Conservation (phyloP, 2,888 invertebrate species). For the Macrophya annulata region DNA sequence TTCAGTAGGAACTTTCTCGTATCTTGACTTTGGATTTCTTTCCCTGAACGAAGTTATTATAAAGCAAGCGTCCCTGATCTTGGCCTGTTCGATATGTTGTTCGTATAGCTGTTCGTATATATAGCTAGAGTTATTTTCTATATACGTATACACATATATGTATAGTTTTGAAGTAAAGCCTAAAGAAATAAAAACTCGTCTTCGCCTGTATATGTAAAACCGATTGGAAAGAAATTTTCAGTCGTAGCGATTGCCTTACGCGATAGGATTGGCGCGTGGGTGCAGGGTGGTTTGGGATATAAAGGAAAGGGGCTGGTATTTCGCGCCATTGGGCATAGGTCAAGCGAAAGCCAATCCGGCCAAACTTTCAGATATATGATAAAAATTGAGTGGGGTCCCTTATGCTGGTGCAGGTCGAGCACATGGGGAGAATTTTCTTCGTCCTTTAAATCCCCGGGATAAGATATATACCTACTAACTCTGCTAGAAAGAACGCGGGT, state of each 20-base stretch:
- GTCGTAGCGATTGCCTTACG: constrained; percentile 64
- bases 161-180: constrained; percentile 8
- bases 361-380: constrained; percentile 76
- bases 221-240: constrained; percentile 53
- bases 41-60: constrained; percentile 30
- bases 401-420: constrained; percentile 42
- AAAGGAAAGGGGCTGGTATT: constrained; percentile 53
- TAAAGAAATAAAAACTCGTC: constrained; percentile 46
- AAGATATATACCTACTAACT: constrained; percentile 63
- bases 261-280: constrained; percentile 73
- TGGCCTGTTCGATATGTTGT: constrained; percentile 26
- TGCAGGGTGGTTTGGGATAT: not conserved
- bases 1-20: constrained; percentile 30
- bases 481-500: constrained; percentile 56
- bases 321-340: constrained; percentile 77
- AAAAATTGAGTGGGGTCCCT: constrained; percentile 76
- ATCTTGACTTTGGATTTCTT: constrained; percentile 4
- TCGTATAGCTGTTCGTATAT: constrained; percentile 9
- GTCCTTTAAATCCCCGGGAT: constrained; percentile 73
- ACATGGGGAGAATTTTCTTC: constrained; percentile 67
- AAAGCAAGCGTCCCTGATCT: constrained; percentile 36
- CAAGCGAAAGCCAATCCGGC: constrained; percentile 77
- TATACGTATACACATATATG: not conserved
- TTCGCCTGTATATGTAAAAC: constrained; percentile 46
- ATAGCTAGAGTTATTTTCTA: not conserved